Evolutionary conservation across 2,888 invertebrate genomes (phyloP).

Genomic region (Brachypterus glaber): DNA sequence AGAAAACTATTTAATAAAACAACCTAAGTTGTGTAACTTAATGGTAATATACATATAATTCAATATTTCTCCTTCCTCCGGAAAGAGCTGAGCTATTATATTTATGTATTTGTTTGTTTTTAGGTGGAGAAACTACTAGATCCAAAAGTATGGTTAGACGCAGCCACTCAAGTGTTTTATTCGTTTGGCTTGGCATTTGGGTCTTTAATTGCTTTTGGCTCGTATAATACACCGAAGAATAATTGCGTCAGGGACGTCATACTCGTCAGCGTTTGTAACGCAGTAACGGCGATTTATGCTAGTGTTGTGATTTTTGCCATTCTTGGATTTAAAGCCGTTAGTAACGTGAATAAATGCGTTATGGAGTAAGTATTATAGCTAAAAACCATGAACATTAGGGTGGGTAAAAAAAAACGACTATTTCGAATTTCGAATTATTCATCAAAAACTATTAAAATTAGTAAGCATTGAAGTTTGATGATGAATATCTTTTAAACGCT

Average conservation of each 20-base stretch:
- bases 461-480: too few species aligned
- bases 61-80: too few species aligned
- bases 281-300: slow-evolving; percentile 88
- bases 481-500: too few species aligned
- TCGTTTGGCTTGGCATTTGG: slow-evolving; percentile 93
- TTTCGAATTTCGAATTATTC: too few species aligned
- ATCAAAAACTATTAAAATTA: too few species aligned
- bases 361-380: slow-evolving; percentile 52
- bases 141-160: slow-evolving; percentile 91
- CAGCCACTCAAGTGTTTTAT: slow-evolving; percentile 95
- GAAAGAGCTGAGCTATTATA: too few species aligned
- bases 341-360: slow-evolving; percentile 78
- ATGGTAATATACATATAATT: too few species aligned
- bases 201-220: slow-evolving; percentile 89
- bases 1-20: too few species aligned
- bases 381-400: not conserved
- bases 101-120: slow-evolving; percentile 23
- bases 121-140: slow-evolving; percentile 76
- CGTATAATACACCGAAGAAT: slow-evolving; percentile 90
- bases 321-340: slow-evolving; percentile 90
- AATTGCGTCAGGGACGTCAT: slow-evolving; percentile 89
- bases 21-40: too few species aligned
- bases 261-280: slow-evolving; percentile 84
- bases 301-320: slow-evolving; percentile 92
- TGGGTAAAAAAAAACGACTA: too few species aligned